These are phyloP conservation scores for Baccha elongata DNA, from an alignment of 2,888 invertebrate species.

Conservation along the genomic window DNA sequence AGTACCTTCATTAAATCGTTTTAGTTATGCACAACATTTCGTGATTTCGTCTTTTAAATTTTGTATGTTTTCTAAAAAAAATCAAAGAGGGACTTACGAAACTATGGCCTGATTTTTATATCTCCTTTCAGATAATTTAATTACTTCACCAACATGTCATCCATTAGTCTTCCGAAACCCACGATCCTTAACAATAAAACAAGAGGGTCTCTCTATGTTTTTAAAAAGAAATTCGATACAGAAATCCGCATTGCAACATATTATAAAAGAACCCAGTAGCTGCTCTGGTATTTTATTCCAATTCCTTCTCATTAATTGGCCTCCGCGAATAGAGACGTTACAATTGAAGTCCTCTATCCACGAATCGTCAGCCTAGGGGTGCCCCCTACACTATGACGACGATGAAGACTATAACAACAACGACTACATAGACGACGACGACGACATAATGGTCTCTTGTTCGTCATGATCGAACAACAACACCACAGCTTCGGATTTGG, in stretches of 20 bases:
- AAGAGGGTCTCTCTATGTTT: not conserved
- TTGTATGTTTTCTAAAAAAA: slow-evolving; percentile 30
- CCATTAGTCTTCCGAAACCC: slow-evolving; percentile 57
- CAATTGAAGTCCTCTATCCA: slow-evolving; percentile 62
- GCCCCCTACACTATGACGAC: slow-evolving; percentile 53
- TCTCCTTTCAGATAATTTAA: slow-evolving; percentile 51
- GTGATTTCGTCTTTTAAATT: slow-evolving; percentile 5
- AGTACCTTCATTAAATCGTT: not conserved
- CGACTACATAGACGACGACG: slow-evolving; percentile 60
- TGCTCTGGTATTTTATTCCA: slow-evolving; percentile 66
- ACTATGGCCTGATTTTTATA: slow-evolving; percentile 23
- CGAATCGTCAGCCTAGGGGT: slow-evolving; percentile 62
- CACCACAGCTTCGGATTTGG: slow-evolving; percentile 4
- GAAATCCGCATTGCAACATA: slow-evolving; percentile 36
- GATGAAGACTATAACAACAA: slow-evolving; percentile 43
- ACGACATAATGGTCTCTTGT: slow-evolving; percentile 53
- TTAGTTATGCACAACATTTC: slow-evolving; percentile 26
- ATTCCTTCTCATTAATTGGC: slow-evolving; percentile 68
- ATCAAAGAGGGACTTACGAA: slow-evolving; percentile 35
- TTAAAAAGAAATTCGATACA: slow-evolving; percentile 59
- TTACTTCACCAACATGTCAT: slow-evolving; percentile 67
- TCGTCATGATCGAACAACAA: slow-evolving; percentile 57
- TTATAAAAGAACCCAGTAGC: slow-evolving; percentile 59
- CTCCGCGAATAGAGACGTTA: slow-evolving; percentile 68
- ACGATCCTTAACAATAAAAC: slow-evolving; percentile 18